phyloP scores from a whole-genome alignment of 2,113 vertebrate genomes.

The Bos javanicus region DNA sequence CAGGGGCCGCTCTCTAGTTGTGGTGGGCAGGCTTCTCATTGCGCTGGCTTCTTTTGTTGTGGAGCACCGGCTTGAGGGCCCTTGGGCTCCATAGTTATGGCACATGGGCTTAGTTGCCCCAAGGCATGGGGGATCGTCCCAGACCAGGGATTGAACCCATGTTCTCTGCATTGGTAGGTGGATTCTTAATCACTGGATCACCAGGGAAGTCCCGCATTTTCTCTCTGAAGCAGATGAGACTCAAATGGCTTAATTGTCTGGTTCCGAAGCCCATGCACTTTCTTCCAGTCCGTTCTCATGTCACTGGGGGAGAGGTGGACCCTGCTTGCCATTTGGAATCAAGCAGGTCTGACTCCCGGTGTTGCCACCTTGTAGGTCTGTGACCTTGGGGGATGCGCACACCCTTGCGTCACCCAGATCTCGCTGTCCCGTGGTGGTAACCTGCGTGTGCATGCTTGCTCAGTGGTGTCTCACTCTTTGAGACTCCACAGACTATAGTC shows the following conservation, averaged over 20 bases:
- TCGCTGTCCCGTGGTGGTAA: background rate
- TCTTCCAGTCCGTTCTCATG: background rate
- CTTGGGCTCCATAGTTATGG: background rate
- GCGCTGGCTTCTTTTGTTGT: background rate
- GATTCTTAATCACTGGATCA: background rate
- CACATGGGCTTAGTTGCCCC: background rate
- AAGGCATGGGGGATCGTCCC: background rate
- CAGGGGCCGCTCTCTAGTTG: background rate
- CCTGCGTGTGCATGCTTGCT: background rate
- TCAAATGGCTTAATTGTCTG: fast-evolving
- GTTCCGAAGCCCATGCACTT: background rate
- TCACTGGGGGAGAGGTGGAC: background rate
- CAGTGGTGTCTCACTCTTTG: background rate
- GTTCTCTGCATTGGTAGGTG: background rate
- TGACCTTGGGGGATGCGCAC: background rate
- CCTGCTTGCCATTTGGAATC: background rate
- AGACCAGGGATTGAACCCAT: background rate
- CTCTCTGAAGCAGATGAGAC: background rate
- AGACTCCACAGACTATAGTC: background rate
- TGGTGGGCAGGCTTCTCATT: background rate
- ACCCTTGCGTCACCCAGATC: background rate
- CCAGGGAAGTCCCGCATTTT: background rate
- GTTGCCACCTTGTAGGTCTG: background rate
- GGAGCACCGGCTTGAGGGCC: background rate
- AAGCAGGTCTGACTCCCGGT: background rate